These are phyloP conservation scores for Hyphantria cunea DNA, from an alignment of 1,140 invertebrate genomes.

Conservation along the genomic window DNA sequence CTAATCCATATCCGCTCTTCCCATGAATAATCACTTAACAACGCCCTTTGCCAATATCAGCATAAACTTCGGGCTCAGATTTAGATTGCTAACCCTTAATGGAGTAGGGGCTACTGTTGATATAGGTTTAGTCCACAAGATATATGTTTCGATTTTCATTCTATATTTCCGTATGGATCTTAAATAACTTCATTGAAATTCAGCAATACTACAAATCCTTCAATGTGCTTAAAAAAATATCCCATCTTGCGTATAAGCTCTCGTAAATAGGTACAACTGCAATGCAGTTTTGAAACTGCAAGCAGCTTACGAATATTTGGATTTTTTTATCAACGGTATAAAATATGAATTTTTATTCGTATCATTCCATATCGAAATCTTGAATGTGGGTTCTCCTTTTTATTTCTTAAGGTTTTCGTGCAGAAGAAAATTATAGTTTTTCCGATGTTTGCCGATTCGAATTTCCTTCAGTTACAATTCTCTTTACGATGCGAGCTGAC, in stretches of 20 bases:
- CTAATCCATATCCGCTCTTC: conserved; percentile 17
- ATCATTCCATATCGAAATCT: too few relatives aligned
- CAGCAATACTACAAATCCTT: too few relatives aligned
- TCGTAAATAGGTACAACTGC: too few relatives aligned
- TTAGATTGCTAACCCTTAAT: conserved; percentile 32
- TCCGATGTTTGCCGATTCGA: not conserved
- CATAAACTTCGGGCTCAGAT: conserved; percentile 25
- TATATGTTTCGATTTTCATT: conserved; percentile 27
- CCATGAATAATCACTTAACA: conserved; percentile 30
- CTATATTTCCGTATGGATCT: conserved; percentile 30
- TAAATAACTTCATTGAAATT: not conserved
- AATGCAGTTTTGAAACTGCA: too few relatives aligned
- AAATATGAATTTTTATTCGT: too few relatives aligned
- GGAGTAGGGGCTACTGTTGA: conserved; percentile 25
- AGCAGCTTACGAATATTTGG: too few relatives aligned
- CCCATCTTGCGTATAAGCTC: too few relatives aligned
- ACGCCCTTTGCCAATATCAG: conserved; percentile 31
- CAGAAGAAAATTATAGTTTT: too few relatives aligned
- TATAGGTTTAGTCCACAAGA: conserved; percentile 30
- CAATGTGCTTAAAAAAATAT: too few relatives aligned
- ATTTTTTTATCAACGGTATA: too few relatives aligned
- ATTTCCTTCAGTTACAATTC: not conserved
- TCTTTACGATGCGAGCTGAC: not conserved
- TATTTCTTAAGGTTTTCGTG: too few relatives aligned
- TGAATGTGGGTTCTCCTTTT: too few relatives aligned